phyloP scores from a whole-genome alignment of 1,140 invertebrate genomes.

The Adoxophyes honmai region DNA sequence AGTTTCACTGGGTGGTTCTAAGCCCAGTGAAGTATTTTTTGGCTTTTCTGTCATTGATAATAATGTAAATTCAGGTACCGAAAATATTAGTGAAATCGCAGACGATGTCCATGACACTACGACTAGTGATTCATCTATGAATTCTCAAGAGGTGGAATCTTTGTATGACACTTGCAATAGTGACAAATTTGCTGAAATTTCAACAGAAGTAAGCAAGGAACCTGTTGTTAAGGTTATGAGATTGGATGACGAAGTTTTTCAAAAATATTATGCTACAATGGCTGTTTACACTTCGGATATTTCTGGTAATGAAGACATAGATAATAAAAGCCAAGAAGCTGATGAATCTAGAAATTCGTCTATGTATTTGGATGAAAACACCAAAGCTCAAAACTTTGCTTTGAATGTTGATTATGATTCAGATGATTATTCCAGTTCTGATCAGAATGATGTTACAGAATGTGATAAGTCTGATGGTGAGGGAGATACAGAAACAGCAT shows the following conservation, averaged over 20 bases:
- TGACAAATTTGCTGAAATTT: conserved; percentile 20
- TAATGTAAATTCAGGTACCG: conserved; percentile 6
- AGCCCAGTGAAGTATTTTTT: conserved; percentile 7
- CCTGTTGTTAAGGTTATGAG: conserved; percentile 40
- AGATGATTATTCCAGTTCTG: neutral
- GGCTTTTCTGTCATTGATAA: conserved; percentile 1
- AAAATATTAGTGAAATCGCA: neutral
- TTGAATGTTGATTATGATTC: neutral
- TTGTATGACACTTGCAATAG: conserved; percentile 35
- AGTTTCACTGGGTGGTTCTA: neutral
- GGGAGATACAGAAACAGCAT: neutral
- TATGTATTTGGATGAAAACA: neutral
- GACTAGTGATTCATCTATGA: neutral
- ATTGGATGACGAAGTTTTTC: conserved; percentile 44
- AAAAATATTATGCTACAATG: conserved; percentile 46
- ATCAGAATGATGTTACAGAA: neutral
- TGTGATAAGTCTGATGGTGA: conserved; percentile 6
- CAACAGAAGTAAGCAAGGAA: conserved; percentile 19
- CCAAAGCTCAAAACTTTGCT: neutral
- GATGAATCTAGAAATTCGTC: neutral
- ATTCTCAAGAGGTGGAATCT: conserved; percentile 22
- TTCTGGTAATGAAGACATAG: neutral
- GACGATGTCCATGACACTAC: neutral
- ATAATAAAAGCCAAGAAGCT: conserved; percentile 12
- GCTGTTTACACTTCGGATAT: neutral